Conservation (phyloP, 2,888 invertebrate species). For the Mamestra brassicae region DNA sequence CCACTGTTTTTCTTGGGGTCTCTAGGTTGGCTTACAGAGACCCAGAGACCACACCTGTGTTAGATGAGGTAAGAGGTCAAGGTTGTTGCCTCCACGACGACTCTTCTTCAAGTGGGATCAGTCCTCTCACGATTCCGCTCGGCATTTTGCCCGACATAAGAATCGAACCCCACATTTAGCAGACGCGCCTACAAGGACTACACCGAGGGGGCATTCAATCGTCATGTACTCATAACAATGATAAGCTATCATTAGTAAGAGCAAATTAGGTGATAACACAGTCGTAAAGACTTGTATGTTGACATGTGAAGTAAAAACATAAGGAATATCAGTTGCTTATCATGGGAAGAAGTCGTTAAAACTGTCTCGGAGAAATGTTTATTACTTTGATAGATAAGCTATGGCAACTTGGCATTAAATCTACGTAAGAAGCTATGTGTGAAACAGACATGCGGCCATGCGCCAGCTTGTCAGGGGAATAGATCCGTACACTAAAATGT, state of each 20-base stretch:
- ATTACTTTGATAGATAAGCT: constrained; percentile 34
- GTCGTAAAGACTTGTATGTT: constrained; percentile 32
- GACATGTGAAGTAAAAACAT: constrained; percentile 43
- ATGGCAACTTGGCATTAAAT: constrained; percentile 7
- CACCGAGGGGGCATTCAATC: neutral
- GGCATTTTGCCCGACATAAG: too few species aligned
- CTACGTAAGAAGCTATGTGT: neutral
- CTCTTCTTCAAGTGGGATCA: too few species aligned
- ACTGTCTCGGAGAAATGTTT: constrained; percentile 36
- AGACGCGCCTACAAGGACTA: too few species aligned
- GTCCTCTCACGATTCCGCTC: too few species aligned
- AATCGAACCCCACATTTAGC: neutral
- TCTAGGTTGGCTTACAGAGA: too few species aligned
- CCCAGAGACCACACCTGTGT: too few species aligned
- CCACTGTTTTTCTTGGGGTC: too few species aligned
- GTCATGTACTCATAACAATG: constrained; percentile 30
- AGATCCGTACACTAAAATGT: too few species aligned
- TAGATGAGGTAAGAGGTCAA: too few species aligned
- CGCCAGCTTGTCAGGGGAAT: neutral
- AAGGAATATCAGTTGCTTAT: constrained; percentile 27
- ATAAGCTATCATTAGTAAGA: constrained; percentile 35
- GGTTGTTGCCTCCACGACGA: too few species aligned
- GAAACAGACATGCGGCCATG: neutral
- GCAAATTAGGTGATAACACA: constrained; percentile 48
- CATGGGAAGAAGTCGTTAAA: constrained; percentile 34